Evolutionary conservation across 2,797 vertebrate species (phyloP).

Genomic region (Pseudochirops cupreus): DNA sequence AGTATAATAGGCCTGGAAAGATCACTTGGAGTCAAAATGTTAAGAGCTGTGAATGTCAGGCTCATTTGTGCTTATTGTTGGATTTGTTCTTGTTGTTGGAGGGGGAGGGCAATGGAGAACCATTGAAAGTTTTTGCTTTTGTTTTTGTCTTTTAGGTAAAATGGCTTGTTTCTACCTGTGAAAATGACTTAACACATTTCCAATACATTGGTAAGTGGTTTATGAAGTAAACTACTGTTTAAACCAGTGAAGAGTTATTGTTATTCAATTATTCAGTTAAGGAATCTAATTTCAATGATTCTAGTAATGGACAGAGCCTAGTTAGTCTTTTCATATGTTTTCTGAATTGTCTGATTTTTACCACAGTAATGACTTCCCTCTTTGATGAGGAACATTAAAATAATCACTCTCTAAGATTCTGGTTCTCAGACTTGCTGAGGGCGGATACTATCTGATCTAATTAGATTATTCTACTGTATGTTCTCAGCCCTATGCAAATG

Average conservation of each 20-base stretch:
- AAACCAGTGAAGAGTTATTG: neutral
- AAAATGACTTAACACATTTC: neutral
- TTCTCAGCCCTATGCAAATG: neutral
- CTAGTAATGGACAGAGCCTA: neutral
- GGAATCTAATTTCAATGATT: neutral
- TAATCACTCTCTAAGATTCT: neutral
- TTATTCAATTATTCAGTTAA: neutral
- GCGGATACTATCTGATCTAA: neutral
- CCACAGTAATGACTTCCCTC: neutral
- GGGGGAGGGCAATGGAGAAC: accelerated
- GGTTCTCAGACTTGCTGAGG: neutral
- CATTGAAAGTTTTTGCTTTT: neutral
- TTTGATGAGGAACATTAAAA: neutral
- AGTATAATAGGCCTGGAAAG: neutral
- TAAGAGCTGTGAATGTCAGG: neutral
- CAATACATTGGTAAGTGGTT: neutral
- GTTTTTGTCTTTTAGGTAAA: neutral
- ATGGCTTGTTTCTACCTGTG: neutral
- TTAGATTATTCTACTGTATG: constrained; percentile 3
- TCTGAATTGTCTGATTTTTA: neutral
- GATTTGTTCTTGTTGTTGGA: neutral
- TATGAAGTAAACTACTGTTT: neutral
- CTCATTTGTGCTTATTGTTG: neutral
- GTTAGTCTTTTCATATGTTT: neutral
- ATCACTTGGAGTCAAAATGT: neutral